These are phyloP conservation scores for Sebastes hubbsi DNA, from an alignment of 2,797 vertebrate genomes.

Conservation along the genomic window DNA sequence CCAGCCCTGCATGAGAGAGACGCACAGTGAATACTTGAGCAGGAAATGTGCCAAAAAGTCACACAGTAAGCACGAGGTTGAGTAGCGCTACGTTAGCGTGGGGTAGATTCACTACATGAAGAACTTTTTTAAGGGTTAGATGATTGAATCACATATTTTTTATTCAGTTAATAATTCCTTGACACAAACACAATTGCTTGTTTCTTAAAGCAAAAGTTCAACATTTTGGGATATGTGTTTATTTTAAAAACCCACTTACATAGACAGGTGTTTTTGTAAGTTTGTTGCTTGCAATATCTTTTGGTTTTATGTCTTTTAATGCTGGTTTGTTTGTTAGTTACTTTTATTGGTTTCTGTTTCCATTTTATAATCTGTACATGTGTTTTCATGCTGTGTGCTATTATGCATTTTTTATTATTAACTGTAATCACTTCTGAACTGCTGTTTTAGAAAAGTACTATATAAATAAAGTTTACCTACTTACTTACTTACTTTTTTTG, in stretches of 20 bases:
- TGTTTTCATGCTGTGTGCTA: not conserved
- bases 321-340: not conserved
- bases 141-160: not conserved
- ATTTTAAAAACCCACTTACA: not conserved
- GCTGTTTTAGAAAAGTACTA: not conserved
- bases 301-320: not conserved
- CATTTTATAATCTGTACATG: not conserved
- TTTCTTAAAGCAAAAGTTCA: not conserved
- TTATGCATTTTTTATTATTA: not conserved
- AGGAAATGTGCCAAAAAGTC: not conserved
- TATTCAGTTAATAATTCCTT: not conserved
- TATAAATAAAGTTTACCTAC: not conserved
- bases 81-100: not conserved
- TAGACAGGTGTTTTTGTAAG: not conserved
- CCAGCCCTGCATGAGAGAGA: not conserved
- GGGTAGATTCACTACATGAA: not conserved
- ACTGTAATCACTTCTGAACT: too few relatives aligned
- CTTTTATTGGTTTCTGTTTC: not conserved
- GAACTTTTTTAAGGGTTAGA: not conserved
- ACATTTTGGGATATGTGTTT: not conserved
- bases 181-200: not conserved
- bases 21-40: not conserved
- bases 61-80: not conserved
- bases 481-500: not conserved
- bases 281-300: not conserved